Percentiles rank a stretch among this genome's conserved stretches.
Evolutionary conservation across 2,113 vertebrate species (phyloP).

Genomic region (Axis porcinus): DNA sequence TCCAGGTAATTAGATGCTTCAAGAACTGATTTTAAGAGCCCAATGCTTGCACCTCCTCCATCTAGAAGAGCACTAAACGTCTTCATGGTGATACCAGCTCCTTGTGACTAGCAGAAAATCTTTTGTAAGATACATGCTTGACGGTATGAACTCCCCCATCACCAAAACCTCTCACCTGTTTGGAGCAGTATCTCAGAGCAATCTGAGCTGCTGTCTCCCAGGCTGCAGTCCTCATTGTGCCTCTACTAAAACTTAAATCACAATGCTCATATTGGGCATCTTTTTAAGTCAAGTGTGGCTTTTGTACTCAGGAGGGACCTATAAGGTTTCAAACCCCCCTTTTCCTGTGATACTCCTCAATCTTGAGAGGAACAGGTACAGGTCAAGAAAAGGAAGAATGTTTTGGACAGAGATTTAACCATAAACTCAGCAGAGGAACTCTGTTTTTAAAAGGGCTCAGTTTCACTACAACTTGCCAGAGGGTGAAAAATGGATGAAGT

Average conservation of each 20-base stretch:
- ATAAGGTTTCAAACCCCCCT: background rate
- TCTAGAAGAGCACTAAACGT: background rate
- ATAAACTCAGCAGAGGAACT: background rate
- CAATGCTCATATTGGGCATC: accelerated
- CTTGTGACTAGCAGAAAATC: background rate
- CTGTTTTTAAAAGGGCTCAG: background rate
- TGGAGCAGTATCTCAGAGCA: background rate
- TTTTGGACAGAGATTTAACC: background rate
- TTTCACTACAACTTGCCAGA: background rate
- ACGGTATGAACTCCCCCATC: background rate
- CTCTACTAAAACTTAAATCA: background rate
- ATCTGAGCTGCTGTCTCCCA: background rate
- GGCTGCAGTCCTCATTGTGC: background rate
- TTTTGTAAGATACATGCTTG: background rate
- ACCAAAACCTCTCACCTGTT: background rate
- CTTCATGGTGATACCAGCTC: background rate
- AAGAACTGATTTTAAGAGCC: background rate
- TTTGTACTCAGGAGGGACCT: background rate
- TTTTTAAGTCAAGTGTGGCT: background rate
- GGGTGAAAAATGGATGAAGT: background rate
- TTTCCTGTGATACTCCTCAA: background rate
- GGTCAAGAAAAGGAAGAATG: background rate
- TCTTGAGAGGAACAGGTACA: background rate
- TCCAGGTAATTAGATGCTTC: background rate
- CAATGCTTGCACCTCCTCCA: background rate